phyloP scores from a whole-genome alignment of 2,113 vertebrate genomes.

The Psittacula cyanocephala region DNA sequence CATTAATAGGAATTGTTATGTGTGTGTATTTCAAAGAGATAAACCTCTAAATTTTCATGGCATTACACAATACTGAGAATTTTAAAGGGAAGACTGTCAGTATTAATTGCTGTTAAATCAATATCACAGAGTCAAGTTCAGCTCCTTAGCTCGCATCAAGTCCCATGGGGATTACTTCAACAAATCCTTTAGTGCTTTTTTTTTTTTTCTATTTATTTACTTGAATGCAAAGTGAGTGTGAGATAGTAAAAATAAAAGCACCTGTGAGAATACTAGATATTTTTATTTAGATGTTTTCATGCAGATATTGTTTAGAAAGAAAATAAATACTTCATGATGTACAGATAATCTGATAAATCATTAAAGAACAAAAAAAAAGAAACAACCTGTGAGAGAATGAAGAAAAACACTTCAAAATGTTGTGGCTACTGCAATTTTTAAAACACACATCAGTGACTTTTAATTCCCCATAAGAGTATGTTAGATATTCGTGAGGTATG shows the following conservation, averaged over 20 bases:
- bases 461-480: neutral
- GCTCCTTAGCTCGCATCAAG: neutral
- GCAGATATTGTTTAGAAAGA: neutral
- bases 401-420: neutral
- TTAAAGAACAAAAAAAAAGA: neutral
- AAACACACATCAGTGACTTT: constrained; percentile 40
- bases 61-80: neutral
- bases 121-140: neutral
- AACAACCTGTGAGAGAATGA: neutral
- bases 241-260: neutral
- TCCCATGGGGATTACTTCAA: neutral
- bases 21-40: neutral
- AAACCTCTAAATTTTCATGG: neutral
- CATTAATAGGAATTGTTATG: neutral
- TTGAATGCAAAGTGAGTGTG: neutral
- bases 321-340: neutral
- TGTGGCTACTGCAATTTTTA: neutral
- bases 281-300: neutral
- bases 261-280: neutral
- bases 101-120: constrained; percentile 13
- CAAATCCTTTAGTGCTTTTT: neutral
- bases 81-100: neutral
- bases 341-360: neutral
- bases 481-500: constrained; percentile 50
- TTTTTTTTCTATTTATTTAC: neutral